Conservation (phyloP, 2,888 invertebrate species). For the Heliconius charithonia region DNA sequence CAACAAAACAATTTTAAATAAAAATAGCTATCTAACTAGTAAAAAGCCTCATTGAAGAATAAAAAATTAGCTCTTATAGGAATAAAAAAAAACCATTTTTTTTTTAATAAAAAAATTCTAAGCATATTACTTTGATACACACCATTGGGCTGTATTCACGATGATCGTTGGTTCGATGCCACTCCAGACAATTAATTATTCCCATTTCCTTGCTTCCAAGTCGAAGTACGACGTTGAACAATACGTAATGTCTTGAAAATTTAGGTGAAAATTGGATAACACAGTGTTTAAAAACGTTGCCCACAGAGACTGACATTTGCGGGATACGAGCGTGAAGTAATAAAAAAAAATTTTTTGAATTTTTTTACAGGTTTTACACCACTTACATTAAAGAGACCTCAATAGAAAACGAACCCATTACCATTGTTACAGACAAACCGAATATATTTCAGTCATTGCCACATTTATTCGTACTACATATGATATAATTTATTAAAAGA, state of each 20-base stretch:
- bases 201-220: too few species aligned
- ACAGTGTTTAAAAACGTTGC: neutral
- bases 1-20: neutral
- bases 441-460: neutral
- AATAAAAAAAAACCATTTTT: neutral
- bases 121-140: neutral
- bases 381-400: neutral
- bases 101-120: neutral
- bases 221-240: neutral
- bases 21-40: neutral
- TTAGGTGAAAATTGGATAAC: neutral
- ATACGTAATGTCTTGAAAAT: neutral
- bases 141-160: too few species aligned
- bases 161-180: too few species aligned
- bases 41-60: neutral
- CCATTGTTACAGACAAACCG: too few species aligned
- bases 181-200: too few species aligned
- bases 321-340: too few species aligned
- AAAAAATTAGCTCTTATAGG: neutral
- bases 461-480: conserved; percentile 12
- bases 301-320: too few species aligned
- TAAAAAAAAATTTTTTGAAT: too few species aligned
- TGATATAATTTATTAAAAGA: conserved; percentile 34
- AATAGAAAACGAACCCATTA: neutral
- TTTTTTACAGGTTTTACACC: neutral